These are phyloP conservation scores for Drosophila setosimentum DNA, from an alignment of 2,888 invertebrate genomes.

Conservation along the genomic window DNA sequence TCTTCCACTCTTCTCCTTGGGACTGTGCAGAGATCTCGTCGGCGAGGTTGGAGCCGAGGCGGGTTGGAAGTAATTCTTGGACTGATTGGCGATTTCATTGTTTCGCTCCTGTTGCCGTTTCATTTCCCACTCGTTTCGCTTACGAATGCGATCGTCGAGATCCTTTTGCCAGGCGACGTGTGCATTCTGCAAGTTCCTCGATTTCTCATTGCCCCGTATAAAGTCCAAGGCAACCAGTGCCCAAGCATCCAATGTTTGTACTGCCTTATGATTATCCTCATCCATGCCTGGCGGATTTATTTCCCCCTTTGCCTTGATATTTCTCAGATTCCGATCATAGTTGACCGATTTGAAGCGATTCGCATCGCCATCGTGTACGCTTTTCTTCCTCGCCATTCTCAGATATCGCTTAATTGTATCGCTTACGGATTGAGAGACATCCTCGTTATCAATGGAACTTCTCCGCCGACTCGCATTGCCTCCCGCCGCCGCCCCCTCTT, in stretches of 20 bases:
- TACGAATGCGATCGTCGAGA: slow-evolving; percentile 73
- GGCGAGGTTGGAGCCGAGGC: slow-evolving; percentile 78
- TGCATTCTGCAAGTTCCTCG: slow-evolving; percentile 67
- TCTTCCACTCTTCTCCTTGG: slow-evolving; percentile 33
- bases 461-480: slow-evolving; percentile 86
- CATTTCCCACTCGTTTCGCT: slow-evolving; percentile 72
- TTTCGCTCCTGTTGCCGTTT: slow-evolving; percentile 9
- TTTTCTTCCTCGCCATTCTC: slow-evolving; percentile 94
- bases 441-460: slow-evolving; percentile 93
- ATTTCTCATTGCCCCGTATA: slow-evolving; percentile 83
- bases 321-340: slow-evolving; percentile 93
- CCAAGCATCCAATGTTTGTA: slow-evolving; percentile 93
- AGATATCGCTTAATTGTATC: slow-evolving; percentile 94
- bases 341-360: slow-evolving; percentile 95
- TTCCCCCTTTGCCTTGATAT: slow-evolving; percentile 92
- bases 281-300: slow-evolving; percentile 92
- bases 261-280: slow-evolving; percentile 91
- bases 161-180: slow-evolving; percentile 78
- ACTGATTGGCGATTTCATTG: neutral
- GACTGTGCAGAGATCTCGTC: slow-evolving; percentile 31
- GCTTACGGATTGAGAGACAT: slow-evolving; percentile 94
- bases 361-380: slow-evolving; percentile 89
- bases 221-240: slow-evolving; percentile 87
- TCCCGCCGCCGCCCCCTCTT: slow-evolving; percentile 69
- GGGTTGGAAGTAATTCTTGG: neutral